Evolutionary conservation across 92 coral and sea anemone genomes (phyloP).

Genomic region (Bergia puertoricense): DNA sequence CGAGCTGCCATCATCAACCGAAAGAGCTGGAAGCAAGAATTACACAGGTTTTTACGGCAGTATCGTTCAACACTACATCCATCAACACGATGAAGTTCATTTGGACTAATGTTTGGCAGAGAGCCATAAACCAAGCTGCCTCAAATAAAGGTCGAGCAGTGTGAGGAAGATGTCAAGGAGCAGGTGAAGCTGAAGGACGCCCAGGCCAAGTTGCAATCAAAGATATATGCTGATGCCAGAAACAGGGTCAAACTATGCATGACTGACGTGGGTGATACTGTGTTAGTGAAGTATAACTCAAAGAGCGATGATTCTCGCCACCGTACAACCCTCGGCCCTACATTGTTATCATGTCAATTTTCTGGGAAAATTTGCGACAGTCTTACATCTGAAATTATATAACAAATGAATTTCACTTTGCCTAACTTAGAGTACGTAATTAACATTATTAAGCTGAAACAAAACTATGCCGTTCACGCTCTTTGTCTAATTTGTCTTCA

Average conservation of each 20-base stretch:
- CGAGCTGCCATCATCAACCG: constrained; percentile 21
- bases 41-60: constrained; percentile 26
- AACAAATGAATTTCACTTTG: too few species aligned
- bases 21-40: constrained; percentile 36
- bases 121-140: constrained; percentile 26
- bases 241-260: constrained; percentile 23
- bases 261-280: constrained; percentile 35
- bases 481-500: too few species aligned
- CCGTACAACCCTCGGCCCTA: constrained; percentile 26
- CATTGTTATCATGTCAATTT: neutral
- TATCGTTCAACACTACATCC: constrained; percentile 34
- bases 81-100: constrained; percentile 30
- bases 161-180: neutral
- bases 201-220: constrained; percentile 9
- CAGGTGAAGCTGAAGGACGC: constrained; percentile 32
- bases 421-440: too few species aligned
- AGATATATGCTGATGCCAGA: constrained; percentile 23
- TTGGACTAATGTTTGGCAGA: constrained; percentile 31
- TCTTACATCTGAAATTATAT: too few species aligned
- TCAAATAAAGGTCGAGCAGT: neutral
- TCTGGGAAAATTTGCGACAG: too few species aligned
- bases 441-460: too few species aligned
- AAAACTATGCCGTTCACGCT: too few species aligned
- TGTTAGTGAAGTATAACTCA: constrained; percentile 33
- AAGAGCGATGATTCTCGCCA: constrained; percentile 12